Evolutionary conservation across 2,113 vertebrate genomes (phyloP).

Genomic region (Triplophysa dalaica): DNA sequence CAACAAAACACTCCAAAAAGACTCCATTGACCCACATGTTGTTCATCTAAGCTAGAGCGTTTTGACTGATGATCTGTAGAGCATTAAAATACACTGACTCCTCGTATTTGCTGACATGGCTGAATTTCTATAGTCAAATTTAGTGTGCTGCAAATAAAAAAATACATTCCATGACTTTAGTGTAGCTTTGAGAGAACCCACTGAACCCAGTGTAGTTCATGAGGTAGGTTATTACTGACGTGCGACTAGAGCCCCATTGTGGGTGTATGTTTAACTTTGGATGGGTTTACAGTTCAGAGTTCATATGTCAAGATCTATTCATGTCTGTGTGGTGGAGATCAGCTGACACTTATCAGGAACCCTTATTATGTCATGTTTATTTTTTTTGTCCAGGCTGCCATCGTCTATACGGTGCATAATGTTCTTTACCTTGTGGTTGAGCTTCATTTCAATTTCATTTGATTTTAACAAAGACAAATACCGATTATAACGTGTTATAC

Average conservation of each 20-base stretch:
- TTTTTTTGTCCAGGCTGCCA: constrained; percentile 57
- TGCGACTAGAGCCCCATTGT: neutral
- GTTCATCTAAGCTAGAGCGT: neutral
- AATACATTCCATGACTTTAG: neutral
- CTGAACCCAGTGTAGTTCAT: constrained; percentile 9
- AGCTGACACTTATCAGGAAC: constrained; percentile 57
- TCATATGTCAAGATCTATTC: neutral
- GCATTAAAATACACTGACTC: neutral
- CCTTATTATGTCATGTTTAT: constrained; percentile 59
- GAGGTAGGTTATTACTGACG: neutral
- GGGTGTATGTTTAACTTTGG: neutral
- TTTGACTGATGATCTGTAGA: neutral
- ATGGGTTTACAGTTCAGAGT: constrained; percentile 19
- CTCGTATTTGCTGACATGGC: neutral
- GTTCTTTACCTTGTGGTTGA: constrained; percentile 37
- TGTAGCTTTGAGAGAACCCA: neutral
- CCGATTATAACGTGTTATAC: neutral
- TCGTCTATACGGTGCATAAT: constrained; percentile 51
- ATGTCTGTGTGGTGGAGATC: neutral
- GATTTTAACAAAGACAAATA: constrained; percentile 3
- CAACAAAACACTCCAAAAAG: neutral
- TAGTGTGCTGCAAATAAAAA: neutral
- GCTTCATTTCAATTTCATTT: constrained; percentile 31
- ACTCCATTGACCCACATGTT: neutral
- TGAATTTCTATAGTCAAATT: constrained; percentile 1